Evolutionary conservation across 2,888 invertebrate genomes (phyloP).

Genomic region (Diachrysia chrysitis): DNA sequence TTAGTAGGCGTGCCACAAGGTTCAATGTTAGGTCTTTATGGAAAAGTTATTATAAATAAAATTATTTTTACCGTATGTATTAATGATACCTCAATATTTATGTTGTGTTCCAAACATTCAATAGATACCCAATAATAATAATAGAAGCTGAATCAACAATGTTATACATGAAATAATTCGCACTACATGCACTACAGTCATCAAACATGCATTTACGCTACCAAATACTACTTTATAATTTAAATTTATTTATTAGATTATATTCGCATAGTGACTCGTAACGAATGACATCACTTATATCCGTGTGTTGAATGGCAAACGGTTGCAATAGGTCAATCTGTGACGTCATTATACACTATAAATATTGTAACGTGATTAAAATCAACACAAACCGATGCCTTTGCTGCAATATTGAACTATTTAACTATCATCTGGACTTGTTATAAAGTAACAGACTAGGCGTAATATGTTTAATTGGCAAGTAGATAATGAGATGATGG

Average conservation of each 20-base stretch:
- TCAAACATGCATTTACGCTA: background rate
- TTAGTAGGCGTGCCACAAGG: background rate
- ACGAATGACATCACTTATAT: constrained; percentile 50
- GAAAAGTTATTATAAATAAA: no score
- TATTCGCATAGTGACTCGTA: constrained; percentile 33
- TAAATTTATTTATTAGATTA: constrained; percentile 12
- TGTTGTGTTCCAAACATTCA: background rate
- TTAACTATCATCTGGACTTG: constrained; percentile 10
- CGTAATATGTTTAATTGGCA: constrained; percentile 5
- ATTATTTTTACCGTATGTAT: no score
- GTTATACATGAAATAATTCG: background rate
- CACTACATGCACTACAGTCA: background rate
- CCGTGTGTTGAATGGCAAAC: constrained; percentile 50
- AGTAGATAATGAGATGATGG: no score
- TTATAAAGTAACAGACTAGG: background rate
- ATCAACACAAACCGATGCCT: constrained; percentile 8
- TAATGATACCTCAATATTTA: no score
- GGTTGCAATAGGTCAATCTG: constrained; percentile 43
- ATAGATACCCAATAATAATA: background rate
- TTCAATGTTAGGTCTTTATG: background rate
- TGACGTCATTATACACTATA: constrained; percentile 49
- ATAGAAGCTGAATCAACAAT: background rate
- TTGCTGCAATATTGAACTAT: no score
- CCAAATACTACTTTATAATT: background rate
- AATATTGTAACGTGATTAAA: constrained; percentile 31